Percentiles rank a stretch among this genome's conserved stretches.
Conservation (phyloP, 2,888 invertebrate genomes). For the Leptopilina myrica region DNA sequence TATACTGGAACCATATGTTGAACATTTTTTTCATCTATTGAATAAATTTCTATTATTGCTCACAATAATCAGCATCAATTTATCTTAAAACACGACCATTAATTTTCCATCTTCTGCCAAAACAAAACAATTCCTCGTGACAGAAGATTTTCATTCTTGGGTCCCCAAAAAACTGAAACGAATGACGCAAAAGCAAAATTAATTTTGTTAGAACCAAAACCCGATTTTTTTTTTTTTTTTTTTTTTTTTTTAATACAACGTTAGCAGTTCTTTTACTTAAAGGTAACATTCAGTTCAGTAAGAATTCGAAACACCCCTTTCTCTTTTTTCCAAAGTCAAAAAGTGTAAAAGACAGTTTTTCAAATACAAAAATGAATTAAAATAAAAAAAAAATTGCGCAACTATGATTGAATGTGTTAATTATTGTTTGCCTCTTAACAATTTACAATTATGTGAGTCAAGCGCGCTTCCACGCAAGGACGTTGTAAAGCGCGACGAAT, state of each 20-base stretch:
- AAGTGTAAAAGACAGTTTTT: too few species aligned
- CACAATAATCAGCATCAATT: slow-evolving; percentile 37
- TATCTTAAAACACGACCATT: slow-evolving; percentile 21
- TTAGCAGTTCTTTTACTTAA: too few species aligned
- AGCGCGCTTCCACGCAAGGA: slow-evolving; percentile 69
- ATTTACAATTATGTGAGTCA: slow-evolving; percentile 70
- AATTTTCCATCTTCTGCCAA: neutral
- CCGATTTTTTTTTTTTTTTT: too few species aligned
- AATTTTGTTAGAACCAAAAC: too few species aligned
- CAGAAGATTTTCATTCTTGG: too few species aligned
- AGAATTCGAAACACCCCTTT: too few species aligned
- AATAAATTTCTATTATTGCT: slow-evolving; percentile 40
- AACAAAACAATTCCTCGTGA: neutral
- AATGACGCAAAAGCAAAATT: too few species aligned
- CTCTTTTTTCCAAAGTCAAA: too few species aligned
- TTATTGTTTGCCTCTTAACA: slow-evolving; percentile 66
- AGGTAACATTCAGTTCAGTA: too few species aligned
- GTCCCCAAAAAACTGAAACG: too few species aligned
- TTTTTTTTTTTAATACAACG: too few species aligned
- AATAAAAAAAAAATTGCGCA: slow-evolving; percentile 61
- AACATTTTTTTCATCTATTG: slow-evolving; percentile 34
- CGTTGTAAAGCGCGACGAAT: slow-evolving; percentile 57
- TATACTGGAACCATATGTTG: slow-evolving; percentile 38
- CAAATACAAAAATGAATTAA: too few species aligned
- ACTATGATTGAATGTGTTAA: slow-evolving; percentile 70